Base-by-base conservation (phyloP, 1,140 invertebrate genomes). In the Odontomachus brunneus region DNA sequence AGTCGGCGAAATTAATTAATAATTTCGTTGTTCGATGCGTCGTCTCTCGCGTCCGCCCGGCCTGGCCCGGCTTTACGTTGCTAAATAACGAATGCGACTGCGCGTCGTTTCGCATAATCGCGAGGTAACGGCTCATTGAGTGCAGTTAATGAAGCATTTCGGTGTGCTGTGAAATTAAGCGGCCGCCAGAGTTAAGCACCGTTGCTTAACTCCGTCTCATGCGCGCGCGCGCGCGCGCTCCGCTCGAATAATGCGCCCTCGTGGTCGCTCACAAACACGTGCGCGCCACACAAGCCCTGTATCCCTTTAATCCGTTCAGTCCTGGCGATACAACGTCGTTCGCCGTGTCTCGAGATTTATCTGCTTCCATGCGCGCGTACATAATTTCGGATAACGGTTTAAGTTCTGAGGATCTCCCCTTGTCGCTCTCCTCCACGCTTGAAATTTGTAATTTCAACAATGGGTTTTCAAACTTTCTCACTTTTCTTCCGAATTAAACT, bases 141-240 rank as follows among this genome's bases (percentile, higher is more conserved):
- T 53, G 59, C 66, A 48, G 74, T 82, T 88, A 88, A 87, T 88
- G 76, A 82, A 81, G 66, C 78, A 84, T 78, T 60, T 74, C 57
- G 55, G 48, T 48, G 80, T 48, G 55, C 26, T 63, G 55, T 55
- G 33, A 53, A 88, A 86, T 86, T 81, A 86, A 76, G 19, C 49
- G 48, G 26, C 22, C 51, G 12, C n/a, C 33, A 7, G 3, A 59
- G 22, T 59, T 71, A 29, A 80, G 11, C 38, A 26, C 24, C 24
- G 48, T 7, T 22, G 38, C 33, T 83, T 48, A 44, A 44, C 29
- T 83, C 48, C 59, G 71, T 67, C 83, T 53, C 22, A n/a, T n/a
- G n/a, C n/a, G n/a, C n/a, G n/a, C n/a, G n/a, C n/a, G 24, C 48
- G 65, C 22, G 26, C 48, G 71, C 22, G 19, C 57, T 11, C 38